Conservation (phyloP, 2,113 vertebrate species). For the Zosterops hypoxanthus region DNA sequence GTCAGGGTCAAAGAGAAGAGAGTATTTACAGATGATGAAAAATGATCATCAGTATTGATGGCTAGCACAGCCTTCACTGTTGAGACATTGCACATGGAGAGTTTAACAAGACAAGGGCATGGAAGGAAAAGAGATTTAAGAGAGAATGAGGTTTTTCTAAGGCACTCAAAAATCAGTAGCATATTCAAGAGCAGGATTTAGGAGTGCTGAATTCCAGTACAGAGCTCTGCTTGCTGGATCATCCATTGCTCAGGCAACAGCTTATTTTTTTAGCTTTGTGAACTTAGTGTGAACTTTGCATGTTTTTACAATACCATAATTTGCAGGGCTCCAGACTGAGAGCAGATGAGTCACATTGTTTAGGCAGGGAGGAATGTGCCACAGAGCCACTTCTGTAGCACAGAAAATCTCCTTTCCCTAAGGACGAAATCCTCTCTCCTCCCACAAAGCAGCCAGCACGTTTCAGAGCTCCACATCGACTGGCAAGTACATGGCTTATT, state of each 20-base stretch:
- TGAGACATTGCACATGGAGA: accelerated
- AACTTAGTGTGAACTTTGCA: constrained; percentile 61
- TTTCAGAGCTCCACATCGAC: constrained; percentile 32
- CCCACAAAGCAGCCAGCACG: constrained; percentile 27
- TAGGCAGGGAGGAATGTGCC: constrained; percentile 53
- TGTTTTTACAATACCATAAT: constrained; percentile 62
- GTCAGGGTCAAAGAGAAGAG: background rate
- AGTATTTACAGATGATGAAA: background rate
- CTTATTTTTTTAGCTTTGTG: constrained; percentile 59
- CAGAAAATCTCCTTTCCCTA: constrained; percentile 44
- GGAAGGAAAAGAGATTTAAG: background rate
- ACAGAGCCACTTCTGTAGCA: constrained; percentile 40
- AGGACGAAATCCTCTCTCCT: constrained; percentile 48
- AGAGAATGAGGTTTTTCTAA: background rate
- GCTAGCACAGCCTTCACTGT: background rate
- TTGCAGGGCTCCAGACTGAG: constrained; percentile 61
- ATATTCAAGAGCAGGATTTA: background rate
- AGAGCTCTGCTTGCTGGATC: background rate
- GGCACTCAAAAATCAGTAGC: background rate
- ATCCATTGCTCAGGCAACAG: background rate
- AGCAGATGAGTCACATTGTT: constrained; percentile 65
- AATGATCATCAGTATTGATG: background rate
- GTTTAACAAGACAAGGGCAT: background rate
- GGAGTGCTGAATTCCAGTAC: background rate
- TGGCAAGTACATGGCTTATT: constrained; percentile 44